Conservation (phyloP, 1,140 invertebrate genomes). For the Thalassaphorura encarpata region DNA sequence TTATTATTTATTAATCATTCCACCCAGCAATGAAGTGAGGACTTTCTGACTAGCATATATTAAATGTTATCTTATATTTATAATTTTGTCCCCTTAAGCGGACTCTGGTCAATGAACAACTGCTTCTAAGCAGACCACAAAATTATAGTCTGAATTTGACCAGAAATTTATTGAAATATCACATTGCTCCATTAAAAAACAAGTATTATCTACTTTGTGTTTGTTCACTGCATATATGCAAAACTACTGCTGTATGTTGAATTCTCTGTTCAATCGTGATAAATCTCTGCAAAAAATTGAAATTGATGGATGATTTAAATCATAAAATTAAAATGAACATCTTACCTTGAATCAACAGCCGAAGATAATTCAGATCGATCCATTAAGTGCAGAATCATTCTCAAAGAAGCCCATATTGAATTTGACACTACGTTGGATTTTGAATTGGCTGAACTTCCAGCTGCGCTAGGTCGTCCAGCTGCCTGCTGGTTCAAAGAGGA, state of each 20-base stretch:
- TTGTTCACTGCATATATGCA: too few relatives aligned
- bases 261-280: slow-evolving; percentile 39
- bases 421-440: slow-evolving; percentile 57
- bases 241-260: slow-evolving; percentile 27
- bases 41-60: too few relatives aligned
- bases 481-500: slow-evolving; percentile 86
- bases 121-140: too few relatives aligned
- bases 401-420: slow-evolving; percentile 87
- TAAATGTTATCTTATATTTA: too few relatives aligned
- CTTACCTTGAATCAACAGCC: slow-evolving; percentile 56
- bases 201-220: too few relatives aligned
- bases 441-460: slow-evolving; percentile 36
- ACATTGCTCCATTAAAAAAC: too few relatives aligned
- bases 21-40: too few relatives aligned
- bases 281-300: slow-evolving; percentile 35
- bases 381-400: slow-evolving; percentile 79
- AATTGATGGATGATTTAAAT: neutral
- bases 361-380: slow-evolving; percentile 66
- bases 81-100: too few relatives aligned
- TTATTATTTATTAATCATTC: too few relatives aligned
- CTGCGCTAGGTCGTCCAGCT: slow-evolving; percentile 52
- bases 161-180: too few relatives aligned
- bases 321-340: neutral
- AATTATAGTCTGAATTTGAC: too few relatives aligned
- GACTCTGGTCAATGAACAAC: too few relatives aligned